Conservation (phyloP, 2,113 vertebrate genomes). For the Cynopterus brachyotis region DNA sequence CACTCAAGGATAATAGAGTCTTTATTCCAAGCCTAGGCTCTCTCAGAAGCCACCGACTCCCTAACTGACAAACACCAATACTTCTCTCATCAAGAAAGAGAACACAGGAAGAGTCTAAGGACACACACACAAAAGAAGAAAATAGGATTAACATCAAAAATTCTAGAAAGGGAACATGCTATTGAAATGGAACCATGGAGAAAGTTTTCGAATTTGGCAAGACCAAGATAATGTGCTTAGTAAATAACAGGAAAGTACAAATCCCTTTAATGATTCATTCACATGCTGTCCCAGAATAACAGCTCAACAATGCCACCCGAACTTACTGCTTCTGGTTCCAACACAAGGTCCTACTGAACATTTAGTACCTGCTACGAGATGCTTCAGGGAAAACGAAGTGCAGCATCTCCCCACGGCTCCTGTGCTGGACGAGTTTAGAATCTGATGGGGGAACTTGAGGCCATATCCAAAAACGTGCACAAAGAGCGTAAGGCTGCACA, state of each 20-base stretch:
- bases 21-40: neutral
- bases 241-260: constrained; percentile 41
- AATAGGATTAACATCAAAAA: neutral
- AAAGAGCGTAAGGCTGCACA: neutral
- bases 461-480: neutral
- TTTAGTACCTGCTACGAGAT: neutral
- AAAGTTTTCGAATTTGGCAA: constrained; percentile 37
- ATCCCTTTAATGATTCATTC: constrained; percentile 47
- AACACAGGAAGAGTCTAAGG: neutral
- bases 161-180: neutral
- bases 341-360: neutral
- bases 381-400: neutral
- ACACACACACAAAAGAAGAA: neutral
- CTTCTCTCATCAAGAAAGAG: neutral
- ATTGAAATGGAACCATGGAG: neutral
- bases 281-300: neutral
- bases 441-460: neutral
- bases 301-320: neutral
- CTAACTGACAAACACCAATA: neutral
- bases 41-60: neutral
- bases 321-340: neutral
- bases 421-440: neutral
- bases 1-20: neutral
- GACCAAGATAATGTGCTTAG: constrained; percentile 37
- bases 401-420: neutral